Evolutionary conservation across 2,797 vertebrate genomes (phyloP), one percentile per base, ranked within the genome.

Genomic region (Fratercula arctica): DNA sequence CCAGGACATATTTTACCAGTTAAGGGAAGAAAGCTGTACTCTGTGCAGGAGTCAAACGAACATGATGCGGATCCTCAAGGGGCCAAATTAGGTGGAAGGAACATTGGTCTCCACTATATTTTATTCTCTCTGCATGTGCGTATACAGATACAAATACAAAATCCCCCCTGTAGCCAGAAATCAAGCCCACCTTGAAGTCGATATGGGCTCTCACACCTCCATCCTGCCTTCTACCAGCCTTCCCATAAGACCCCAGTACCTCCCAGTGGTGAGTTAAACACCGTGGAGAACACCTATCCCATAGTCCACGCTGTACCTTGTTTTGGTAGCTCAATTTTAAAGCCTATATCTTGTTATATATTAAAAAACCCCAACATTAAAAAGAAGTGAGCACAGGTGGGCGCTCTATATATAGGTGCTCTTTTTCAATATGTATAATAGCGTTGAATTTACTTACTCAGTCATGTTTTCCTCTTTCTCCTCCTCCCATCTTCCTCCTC

Each of bases 341-440:
- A 94, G 35, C 69, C n/a, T 48, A 5, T 92, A 26, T 67, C 74
- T 82, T 84, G 46, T 26, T 63, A 37, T 7, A 37, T 63, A 75
- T 87, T 28, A 18, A 35, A 85, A 91, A 74, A 85, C 3, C 21
- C 24, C 28, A 77, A 8, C 37, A 20, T 89, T 93, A 51, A 82
- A 85, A 93, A 94, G 79, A 56, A 92, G 41, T 13, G 59, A 88
- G 74, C 85, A 96, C 95, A 96, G 89, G 92, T 96, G 94, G 93
- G 79, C 82, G 91, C 93, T 96, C 92, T 96, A 94, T 96, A 96
- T 93, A 94, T 97, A 93, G 93, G 96, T 96, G 95, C 82, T 95
- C 89, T 96, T 97, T 97, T 95, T 92, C 82, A 66, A 94, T 92
- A 89, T 92, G 74, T 84, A 70, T 85, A 83, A 84, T 70, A 95